Percentiles rank a stretch among this genome's conserved stretches.
phyloP scores from a whole-genome alignment of 35 echinoderm and acorn worm genomes.

The Ptychodera flava region DNA sequence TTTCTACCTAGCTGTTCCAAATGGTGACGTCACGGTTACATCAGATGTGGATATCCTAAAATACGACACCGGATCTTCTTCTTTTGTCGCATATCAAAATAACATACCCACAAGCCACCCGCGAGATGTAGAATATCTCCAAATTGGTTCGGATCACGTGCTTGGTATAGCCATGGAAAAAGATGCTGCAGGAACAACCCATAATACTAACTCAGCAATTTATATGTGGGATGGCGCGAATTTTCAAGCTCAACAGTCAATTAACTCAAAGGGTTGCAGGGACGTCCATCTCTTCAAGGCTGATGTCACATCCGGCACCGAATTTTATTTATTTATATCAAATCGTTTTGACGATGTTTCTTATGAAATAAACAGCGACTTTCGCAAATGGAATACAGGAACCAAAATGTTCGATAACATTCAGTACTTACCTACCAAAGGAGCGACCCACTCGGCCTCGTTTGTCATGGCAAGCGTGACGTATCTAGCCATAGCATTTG shows the following conservation, averaged over 20 bases:
- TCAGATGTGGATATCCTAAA: neutral
- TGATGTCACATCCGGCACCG: neutral
- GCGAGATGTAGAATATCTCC: neutral
- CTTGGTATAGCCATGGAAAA: neutral
- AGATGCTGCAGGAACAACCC: neutral
- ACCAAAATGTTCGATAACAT: neutral
- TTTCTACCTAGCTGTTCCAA: neutral
- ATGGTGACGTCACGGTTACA: neutral
- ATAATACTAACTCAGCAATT: neutral
- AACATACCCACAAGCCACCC: neutral
- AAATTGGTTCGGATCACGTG: neutral
- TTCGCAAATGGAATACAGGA: neutral
- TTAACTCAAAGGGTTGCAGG: neutral
- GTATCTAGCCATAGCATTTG: neutral
- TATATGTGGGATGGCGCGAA: neutral
- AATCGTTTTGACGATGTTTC: neutral
- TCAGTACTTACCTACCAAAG: neutral
- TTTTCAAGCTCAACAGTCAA: neutral
- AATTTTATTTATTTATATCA: neutral
- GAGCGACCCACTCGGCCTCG: neutral
- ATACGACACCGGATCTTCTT: neutral
- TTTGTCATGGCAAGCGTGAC: neutral
- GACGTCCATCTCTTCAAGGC: neutral
- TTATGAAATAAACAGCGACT: neutral
- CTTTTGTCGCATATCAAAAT: neutral